phyloP scores from a whole-genome alignment of 2,113 vertebrate genomes.

The Thomomys bottae region DNA sequence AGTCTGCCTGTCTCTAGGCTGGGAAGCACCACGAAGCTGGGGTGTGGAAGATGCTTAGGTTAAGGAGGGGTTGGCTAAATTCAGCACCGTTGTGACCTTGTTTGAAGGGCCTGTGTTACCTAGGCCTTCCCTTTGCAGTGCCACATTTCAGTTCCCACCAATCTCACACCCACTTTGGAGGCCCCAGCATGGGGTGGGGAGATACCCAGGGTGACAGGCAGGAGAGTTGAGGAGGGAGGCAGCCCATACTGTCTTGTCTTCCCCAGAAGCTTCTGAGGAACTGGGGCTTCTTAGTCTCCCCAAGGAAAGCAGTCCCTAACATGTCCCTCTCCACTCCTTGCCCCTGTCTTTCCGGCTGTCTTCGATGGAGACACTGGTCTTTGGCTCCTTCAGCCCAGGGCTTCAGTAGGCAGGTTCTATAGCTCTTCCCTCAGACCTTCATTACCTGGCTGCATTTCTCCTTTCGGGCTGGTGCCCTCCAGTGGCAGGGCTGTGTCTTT shows the following conservation, averaged over 20 bases:
- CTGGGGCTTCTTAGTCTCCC: not conserved
- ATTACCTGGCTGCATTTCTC: not conserved
- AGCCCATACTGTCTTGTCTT: not conserved
- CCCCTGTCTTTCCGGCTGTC: not conserved
- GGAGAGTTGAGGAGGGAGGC: not conserved
- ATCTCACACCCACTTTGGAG: too few species aligned
- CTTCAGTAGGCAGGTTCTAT: not conserved
- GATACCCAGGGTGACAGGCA: not conserved
- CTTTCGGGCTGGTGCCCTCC: not conserved
- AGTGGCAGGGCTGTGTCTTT: rapidly evolving
- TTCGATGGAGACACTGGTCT: not conserved
- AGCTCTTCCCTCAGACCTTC: not conserved
- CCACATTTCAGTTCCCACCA: not conserved
- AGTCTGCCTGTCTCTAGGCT: not conserved
- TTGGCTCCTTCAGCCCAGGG: not conserved
- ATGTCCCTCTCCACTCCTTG: too few species aligned
- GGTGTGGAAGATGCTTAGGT: not conserved
- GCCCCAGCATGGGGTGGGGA: not conserved
- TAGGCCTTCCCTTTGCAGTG: not conserved
- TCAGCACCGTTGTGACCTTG: not conserved
- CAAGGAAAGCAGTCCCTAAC: not conserved
- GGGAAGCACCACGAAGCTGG: not conserved
- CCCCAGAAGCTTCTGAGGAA: not conserved
- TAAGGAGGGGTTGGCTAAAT: not conserved
- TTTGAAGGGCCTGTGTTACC: not conserved